These are phyloP conservation scores for Pandemis heparana DNA, from an alignment of 2,888 invertebrate species.

Conservation along the genomic window DNA sequence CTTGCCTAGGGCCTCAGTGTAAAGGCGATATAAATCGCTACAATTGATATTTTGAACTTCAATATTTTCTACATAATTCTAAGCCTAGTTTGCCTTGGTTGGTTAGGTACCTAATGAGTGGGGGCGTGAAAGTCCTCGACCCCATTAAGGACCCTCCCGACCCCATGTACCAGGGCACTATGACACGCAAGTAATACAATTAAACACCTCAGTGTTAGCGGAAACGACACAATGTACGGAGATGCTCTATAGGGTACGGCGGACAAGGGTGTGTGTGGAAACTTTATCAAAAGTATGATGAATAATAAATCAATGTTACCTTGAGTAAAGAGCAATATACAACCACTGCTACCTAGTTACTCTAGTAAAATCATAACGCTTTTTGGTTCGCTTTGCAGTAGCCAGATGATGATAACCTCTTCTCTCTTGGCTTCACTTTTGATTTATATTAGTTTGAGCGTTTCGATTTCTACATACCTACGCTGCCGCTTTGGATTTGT, in stretches of 20 bases:
- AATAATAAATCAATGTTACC: background rate
- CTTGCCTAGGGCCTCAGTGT: too few relatives aligned
- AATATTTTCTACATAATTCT: constrained; percentile 20
- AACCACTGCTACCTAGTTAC: too few relatives aligned
- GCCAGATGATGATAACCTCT: too few relatives aligned
- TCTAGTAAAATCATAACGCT: background rate
- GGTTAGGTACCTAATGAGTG: constrained; percentile 44
- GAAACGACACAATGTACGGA: constrained; percentile 29
- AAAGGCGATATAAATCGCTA: background rate
- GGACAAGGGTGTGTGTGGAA: background rate
- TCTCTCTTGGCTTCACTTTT: too few relatives aligned
- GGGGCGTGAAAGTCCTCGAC: constrained; percentile 68
- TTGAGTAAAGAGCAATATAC: background rate
- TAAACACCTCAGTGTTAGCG: constrained; percentile 54
- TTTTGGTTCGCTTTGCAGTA: too few relatives aligned
- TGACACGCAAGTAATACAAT: constrained; percentile 78
- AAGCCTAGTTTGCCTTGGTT: constrained; percentile 34
- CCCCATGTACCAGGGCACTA: constrained; percentile 64
- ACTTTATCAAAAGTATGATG: constrained; percentile 9
- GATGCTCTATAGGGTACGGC: constrained; percentile 18
- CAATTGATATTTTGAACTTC: background rate
- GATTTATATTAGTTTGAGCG: too few relatives aligned
- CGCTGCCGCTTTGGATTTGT: too few relatives aligned
- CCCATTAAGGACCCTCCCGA: constrained; percentile 68
- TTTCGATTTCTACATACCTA: too few relatives aligned